Percentiles rank a stretch among this genome's conserved stretches.
phyloP scores from a whole-genome alignment of 2,888 invertebrate species.

The Balanococcus diminutus region DNA sequence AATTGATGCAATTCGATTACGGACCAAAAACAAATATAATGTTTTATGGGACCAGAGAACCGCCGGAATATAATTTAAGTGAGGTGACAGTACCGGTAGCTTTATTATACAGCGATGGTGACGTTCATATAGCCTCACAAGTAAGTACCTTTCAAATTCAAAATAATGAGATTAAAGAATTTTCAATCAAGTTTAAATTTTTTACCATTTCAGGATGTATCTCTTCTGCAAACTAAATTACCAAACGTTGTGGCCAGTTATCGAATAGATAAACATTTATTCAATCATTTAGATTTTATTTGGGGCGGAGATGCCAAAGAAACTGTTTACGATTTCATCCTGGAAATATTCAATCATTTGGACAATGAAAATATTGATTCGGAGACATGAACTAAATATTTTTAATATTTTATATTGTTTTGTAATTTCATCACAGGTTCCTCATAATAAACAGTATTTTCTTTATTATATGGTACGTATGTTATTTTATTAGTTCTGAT shows the following conservation, averaged over 20 bases:
- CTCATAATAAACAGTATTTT: not conserved
- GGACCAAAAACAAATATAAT: conserved; percentile 56
- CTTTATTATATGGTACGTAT: no score
- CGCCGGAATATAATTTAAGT: conserved; percentile 57
- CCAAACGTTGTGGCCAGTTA: conserved; percentile 59
- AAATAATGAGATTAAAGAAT: conserved; percentile 21
- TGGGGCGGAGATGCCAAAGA: conserved; percentile 56
- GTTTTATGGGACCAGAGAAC: conserved; percentile 56
- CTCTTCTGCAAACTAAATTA: conserved; percentile 60
- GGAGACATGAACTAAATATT: not conserved
- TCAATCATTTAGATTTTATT: conserved; percentile 59
- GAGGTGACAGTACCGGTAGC: conserved; percentile 57
- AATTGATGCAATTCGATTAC: conserved; percentile 63
- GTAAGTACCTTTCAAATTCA: conserved; percentile 1
- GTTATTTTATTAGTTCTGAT: not conserved
- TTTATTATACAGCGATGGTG: conserved; percentile 56
- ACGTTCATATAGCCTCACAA: conserved; percentile 56
- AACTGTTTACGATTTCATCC: conserved; percentile 52
- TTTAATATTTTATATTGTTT: not conserved
- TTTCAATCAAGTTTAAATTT: not conserved
- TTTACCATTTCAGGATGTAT: conserved; percentile 62
- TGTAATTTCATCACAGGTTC: not conserved
- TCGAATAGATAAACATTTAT: conserved; percentile 56
- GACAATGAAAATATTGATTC: conserved; percentile 44
- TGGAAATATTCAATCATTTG: conserved; percentile 47